Conservation (phyloP, 2,113 vertebrate genomes). For the Hassar affinis region DNA sequence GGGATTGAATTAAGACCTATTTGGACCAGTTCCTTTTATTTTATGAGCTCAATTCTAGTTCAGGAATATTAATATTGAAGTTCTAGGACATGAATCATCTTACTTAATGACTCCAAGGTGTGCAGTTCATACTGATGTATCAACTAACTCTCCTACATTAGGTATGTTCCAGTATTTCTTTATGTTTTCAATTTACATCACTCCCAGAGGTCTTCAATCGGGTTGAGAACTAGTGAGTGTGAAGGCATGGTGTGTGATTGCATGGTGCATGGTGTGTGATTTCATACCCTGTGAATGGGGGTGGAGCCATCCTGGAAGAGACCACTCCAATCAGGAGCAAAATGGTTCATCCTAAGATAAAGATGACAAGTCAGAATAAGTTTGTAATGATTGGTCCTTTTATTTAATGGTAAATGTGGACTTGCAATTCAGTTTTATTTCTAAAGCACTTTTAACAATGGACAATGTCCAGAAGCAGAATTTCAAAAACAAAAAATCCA, state of each 20-base stretch:
- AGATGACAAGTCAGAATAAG: neutral
- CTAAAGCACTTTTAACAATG: no score
- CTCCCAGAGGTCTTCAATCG: neutral
- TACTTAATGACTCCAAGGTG: neutral
- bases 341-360: no score
- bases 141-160: neutral
- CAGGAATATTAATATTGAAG: slow-evolving; percentile 1
- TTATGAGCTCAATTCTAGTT: neutral
- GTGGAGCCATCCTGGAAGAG: neutral
- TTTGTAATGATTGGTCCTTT: neutral
- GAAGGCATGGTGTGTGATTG: neutral
- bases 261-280: no score
- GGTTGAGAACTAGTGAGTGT: neutral
- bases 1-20: slow-evolving; percentile 7
- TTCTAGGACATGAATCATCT: neutral
- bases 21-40: neutral
- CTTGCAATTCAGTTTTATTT: no score
- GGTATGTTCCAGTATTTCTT: neutral
- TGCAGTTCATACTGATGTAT: neutral
- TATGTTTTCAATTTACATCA: neutral
- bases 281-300: neutral
- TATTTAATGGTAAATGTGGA: neutral
- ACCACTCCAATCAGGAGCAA: neutral
- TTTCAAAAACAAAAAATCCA: no score
- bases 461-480: no score